phyloP scores from a whole-genome alignment of 1,140 invertebrate species.

The Araneus ventricosus region DNA sequence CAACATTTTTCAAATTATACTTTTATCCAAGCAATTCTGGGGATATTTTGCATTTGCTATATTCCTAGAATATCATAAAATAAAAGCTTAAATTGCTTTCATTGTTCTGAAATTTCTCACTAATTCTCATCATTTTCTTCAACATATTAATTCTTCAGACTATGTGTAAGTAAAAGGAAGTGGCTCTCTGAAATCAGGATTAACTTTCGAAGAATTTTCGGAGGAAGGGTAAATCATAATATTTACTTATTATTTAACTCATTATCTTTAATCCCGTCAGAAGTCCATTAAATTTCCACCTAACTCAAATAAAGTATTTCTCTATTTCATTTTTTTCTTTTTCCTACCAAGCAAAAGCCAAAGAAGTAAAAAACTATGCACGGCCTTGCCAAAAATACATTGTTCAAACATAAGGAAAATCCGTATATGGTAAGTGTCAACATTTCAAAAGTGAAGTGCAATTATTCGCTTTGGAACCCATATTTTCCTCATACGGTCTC shows the following conservation, averaged over 20 bases:
- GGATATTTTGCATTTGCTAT: too few species aligned
- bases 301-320: slow-evolving; percentile 4
- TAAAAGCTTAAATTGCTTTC: too few species aligned
- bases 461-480: slow-evolving; percentile 49
- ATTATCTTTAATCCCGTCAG: slow-evolving; percentile 28
- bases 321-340: not conserved
- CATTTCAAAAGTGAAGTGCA: slow-evolving; percentile 63
- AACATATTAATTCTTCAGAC: not conserved
- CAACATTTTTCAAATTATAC: too few species aligned
- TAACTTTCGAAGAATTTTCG: not conserved
- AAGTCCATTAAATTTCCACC: slow-evolving; percentile 41
- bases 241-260: slow-evolving; percentile 12
- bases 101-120: too few species aligned
- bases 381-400: slow-evolving; percentile 48
- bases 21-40: too few species aligned
- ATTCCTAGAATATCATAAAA: too few species aligned
- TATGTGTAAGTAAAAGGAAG: not conserved
- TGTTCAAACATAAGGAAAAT: slow-evolving; percentile 67
- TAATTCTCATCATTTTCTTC: not conserved
- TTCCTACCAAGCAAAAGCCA: not conserved
- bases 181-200: not conserved
- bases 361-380: slow-evolving; percentile 2
- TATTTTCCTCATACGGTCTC: slow-evolving; percentile 52
- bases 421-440: slow-evolving; percentile 55
- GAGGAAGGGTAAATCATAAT: not conserved